A percentile compares a stretch with the other conserved stretches of the same genome.
phyloP scores from a whole-genome alignment of 1,140 invertebrate species.

The Drosophila sechellia region DNA sequence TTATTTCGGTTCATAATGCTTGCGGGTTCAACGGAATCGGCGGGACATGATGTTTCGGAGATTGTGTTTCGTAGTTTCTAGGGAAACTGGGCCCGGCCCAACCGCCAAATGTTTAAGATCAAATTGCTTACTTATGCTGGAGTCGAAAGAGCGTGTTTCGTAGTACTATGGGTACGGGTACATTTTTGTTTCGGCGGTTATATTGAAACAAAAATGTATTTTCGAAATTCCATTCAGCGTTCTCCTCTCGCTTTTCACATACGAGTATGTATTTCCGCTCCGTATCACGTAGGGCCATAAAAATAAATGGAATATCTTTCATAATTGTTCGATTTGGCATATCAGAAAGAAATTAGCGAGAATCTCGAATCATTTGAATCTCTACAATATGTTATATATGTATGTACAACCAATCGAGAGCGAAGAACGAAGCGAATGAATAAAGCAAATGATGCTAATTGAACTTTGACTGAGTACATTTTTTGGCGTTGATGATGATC shows the following conservation, averaged over 20 bases:
- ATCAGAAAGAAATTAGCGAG: slow-evolving; percentile 41
- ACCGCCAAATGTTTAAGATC: slow-evolving; percentile 28
- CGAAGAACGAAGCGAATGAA: not conserved
- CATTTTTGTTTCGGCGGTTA: not conserved
- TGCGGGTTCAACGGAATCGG: slow-evolving; percentile 32
- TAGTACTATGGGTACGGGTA: not conserved
- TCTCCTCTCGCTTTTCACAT: slow-evolving; percentile 18
- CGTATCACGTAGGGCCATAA: slow-evolving; percentile 32
- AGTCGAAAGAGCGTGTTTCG: not conserved
- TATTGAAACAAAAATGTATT: not conserved
- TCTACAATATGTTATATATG: not conserved
- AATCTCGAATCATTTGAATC: slow-evolving; percentile 23
- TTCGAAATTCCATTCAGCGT: slow-evolving; percentile 8
- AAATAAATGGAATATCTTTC: slow-evolving; percentile 41
- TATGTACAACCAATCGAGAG: not conserved
- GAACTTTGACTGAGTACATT: slow-evolving; percentile 52
- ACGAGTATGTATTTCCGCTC: slow-evolving; percentile 28
- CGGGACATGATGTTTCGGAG: slow-evolving; percentile 25
- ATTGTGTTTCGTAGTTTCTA: slow-evolving; percentile 24
- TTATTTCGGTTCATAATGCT: slow-evolving; percentile 31
- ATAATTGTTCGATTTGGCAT: slow-evolving; percentile 49
- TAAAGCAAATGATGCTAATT: slow-evolving; percentile 32
- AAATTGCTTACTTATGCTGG: slow-evolving; percentile 20
- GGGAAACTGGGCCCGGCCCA: slow-evolving; percentile 27
- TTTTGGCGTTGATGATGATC: slow-evolving; percentile 13